Base-by-base conservation (phyloP, 2,113 vertebrate genomes). In the Aphelocoma coerulescens region DNA sequence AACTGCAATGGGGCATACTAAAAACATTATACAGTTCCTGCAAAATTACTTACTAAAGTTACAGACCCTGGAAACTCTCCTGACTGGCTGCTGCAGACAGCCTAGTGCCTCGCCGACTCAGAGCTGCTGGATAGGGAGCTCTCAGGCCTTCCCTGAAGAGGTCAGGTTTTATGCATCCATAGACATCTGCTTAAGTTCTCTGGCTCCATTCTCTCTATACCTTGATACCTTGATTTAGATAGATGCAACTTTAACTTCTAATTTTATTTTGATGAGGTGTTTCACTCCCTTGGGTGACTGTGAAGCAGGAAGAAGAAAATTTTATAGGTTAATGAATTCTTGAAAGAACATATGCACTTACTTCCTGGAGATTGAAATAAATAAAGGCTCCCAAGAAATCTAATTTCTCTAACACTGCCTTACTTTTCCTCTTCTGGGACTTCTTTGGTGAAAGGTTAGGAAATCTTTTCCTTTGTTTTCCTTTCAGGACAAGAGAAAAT, bases 11-110 rank as follows among this genome's bases (percentile, higher is more conserved):
- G 19, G 26, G 43, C 46, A 49, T 43, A 66, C 7, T 82, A 37
- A 89, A 93, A 95, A 13, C 22, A 33, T 82, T 51, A 58, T 71
- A 58, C 17, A 82, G 21, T 48, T 93, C 59, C 85, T 95, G 94
- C 51, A 95, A 91, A 96, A 95, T 51, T 62, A 62, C 73, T 96
- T 89, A 91, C 35, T 66, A 3, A 69, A 44, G 26, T 7, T 85
- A 28, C 51, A 91, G 74, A 57, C 58, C 52, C 68, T 89, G 91
- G 78, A 79, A 74, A 8, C 19, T 63, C 23, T 76, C 24, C 52
- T 75, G 68, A 65, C 13, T 77, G 59, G 28, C 78, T 91, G 72
- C n/a, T 80, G 44, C 52, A 78, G 61, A 81, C 22, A 68, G 33
- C 22, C 83, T 54, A 78, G 48, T 46, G 58, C 30, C 21, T 69